Conservation (phyloP, 37 sponge, comb jelly and placozoan genomes). For the Eunapius fragilis region DNA sequence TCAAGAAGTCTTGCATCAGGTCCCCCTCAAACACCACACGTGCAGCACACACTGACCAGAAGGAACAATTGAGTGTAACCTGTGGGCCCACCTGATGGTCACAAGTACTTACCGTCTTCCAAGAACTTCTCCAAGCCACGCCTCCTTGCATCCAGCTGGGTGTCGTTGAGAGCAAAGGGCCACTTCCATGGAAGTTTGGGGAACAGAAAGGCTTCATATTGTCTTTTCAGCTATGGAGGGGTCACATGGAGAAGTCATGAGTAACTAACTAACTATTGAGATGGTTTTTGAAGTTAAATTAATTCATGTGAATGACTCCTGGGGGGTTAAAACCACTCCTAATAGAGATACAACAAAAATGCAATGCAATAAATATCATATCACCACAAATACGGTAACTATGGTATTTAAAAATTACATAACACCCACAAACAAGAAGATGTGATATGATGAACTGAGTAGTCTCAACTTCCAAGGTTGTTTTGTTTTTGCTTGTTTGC, state of each 20-base stretch:
- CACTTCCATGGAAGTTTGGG: conserved; percentile 95
- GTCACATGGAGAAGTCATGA: not conserved
- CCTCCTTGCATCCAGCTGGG: conserved; percentile 86
- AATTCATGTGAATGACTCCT: too few species aligned
- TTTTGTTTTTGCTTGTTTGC: too few species aligned
- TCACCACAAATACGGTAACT: too few species aligned
- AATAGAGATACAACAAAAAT: too few species aligned
- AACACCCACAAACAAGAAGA: too few species aligned
- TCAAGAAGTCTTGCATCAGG: conserved; percentile 82
- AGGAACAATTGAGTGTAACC: too few species aligned
- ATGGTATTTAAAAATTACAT: too few species aligned
- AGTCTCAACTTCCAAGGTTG: too few species aligned
- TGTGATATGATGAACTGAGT: too few species aligned
- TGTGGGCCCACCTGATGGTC: too few species aligned
- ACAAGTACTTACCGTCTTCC: conserved; percentile 73
- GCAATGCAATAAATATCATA: too few species aligned
- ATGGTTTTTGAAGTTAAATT: not conserved
- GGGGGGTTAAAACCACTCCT: too few species aligned
- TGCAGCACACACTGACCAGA: conserved; percentile 78
- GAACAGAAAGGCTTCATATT: conserved; percentile 84
- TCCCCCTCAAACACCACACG: conserved; percentile 81
- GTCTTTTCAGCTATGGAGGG: conserved; percentile 80
- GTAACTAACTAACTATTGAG: not conserved
- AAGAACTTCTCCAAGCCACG: conserved; percentile 88
- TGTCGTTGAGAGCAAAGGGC: conserved; percentile 87